Evolutionary conservation across 2,888 invertebrate genomes (phyloP).

Genomic region (Liposcelis brunnea): DNA sequence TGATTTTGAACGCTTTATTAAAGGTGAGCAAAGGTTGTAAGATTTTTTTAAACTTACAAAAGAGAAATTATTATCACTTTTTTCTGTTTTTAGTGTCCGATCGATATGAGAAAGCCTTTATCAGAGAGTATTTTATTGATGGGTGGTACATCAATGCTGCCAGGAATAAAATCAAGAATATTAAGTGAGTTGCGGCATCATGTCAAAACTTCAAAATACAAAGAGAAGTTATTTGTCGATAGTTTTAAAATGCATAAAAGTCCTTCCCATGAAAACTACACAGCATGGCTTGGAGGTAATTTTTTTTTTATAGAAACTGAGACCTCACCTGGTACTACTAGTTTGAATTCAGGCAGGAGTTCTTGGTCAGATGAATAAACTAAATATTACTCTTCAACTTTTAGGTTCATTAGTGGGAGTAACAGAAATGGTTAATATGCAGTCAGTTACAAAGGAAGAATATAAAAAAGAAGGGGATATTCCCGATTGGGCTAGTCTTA

Average conservation of each 20-base stretch:
- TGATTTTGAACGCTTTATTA: conserved; percentile 66
- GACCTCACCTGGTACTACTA: too few species aligned
- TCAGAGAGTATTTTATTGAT: conserved; percentile 71
- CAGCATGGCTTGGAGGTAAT: conserved; percentile 73
- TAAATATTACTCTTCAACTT: conserved; percentile 16
- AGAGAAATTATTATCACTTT: conserved; percentile 12
- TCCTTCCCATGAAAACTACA: conserved; percentile 64
- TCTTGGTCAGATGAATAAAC: conserved; percentile 11
- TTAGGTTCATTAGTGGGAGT: conserved; percentile 58
- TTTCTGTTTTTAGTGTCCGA: conserved; percentile 42
- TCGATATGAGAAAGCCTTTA: conserved; percentile 60
- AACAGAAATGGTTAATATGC: conserved; percentile 49
- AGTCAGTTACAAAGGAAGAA: conserved; percentile 55
- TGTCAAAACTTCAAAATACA: conserved; percentile 41
- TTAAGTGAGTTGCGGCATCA: conserved; percentile 55
- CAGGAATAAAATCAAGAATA: conserved; percentile 67
- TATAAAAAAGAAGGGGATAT: conserved; percentile 51
- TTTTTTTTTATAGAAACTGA: too few species aligned
- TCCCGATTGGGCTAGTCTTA: conserved; percentile 65
- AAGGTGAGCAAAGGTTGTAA: conserved; percentile 28
- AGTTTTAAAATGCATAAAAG: conserved; percentile 64
- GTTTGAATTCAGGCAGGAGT: conserved; percentile 7
- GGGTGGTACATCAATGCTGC: conserved; percentile 71
- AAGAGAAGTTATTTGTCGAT: conserved; percentile 39
- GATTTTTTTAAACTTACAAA: background rate